Conservation (phyloP, 2,888 invertebrate genomes). For the Heteromurus nitidus region DNA sequence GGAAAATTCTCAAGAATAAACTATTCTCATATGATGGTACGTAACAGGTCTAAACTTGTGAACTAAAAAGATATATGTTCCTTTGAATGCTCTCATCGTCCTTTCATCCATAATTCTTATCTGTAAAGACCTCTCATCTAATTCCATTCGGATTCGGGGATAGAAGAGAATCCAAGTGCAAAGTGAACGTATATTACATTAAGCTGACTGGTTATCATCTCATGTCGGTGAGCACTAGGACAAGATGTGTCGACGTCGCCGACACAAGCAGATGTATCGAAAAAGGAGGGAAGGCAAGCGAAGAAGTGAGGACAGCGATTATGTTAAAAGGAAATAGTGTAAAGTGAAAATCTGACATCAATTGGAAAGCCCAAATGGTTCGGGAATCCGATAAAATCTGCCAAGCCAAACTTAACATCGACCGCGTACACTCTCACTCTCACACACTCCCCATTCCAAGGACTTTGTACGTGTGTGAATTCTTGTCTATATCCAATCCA, state of each 20-base stretch:
- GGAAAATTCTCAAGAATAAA: too few species aligned
- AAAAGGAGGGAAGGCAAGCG: neutral
- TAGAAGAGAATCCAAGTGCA: neutral
- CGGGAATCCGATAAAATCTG: conserved; percentile 15
- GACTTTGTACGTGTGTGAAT: neutral
- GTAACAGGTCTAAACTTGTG: too few species aligned
- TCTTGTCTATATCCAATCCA: neutral
- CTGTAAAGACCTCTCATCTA: neutral
- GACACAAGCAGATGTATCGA: neutral
- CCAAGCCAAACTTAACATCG: neutral
- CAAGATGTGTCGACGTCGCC: too few species aligned
- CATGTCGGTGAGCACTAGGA: neutral
- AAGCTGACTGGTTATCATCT: conserved; percentile 10
- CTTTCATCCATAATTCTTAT: too few species aligned
- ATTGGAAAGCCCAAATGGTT: conserved; percentile 19
- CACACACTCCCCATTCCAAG: neutral
- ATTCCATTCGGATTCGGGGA: neutral
- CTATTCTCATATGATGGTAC: too few species aligned
- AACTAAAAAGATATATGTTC: too few species aligned
- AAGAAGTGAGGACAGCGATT: neutral
- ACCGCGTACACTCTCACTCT: neutral
- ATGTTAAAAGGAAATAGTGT: conserved; percentile 13
- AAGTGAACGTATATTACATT: neutral
- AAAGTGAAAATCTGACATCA: conserved; percentile 25
- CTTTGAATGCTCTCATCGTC: too few species aligned